Evolutionary conservation across 2,888 invertebrate genomes (phyloP), one percentile per base, ranked within the genome.

Genomic region (Argynnis bischoffii): DNA sequence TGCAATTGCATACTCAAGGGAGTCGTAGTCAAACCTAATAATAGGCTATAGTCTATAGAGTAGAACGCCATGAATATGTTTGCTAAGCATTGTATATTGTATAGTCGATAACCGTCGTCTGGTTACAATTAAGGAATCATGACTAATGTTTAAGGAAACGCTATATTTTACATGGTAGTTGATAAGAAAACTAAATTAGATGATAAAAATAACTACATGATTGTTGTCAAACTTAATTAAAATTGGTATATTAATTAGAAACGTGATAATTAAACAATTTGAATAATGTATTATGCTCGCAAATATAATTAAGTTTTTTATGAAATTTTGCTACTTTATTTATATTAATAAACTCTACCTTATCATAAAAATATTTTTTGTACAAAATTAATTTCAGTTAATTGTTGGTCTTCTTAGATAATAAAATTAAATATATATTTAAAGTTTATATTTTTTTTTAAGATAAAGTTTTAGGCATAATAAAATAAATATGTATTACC

Each of bases 51-150:
- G 60, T 50, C 60, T 51, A 66, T 63, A 54, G 59, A 63, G 61
- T 50, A 61, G 56, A 64, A 68, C 68, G 60, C 69, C 35, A 14
- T 64, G 65, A 69, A 55, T 59, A 53, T 46, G 66, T 63, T 63
- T 66, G 63, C 57, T 26, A 56, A 31, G 57, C 63, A 66, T 35
- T 63, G 54, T 55, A 55, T 66, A 51, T 54, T 66, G 66, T 66
- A 63, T 69, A 46, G 65, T 66, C 66, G 55, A 69, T 69, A 69
- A 53, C 59, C 47, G 56, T 59, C 54, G 60, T 66, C 48, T 63
- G 48, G 69, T 48, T 66, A 69, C 57, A 35, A 51, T 47, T 54
- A 47, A 65, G 31, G 50, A 48, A 13, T 21, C n/a, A 57, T 18
- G 48, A 50, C 55, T 53, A 15, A 65, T 35, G n/a, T 35, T 35